Evolutionary conservation across 2,113 vertebrate species (phyloP), one percentile per base, ranked within the genome.

Genomic region (Trachemys scripta): DNA sequence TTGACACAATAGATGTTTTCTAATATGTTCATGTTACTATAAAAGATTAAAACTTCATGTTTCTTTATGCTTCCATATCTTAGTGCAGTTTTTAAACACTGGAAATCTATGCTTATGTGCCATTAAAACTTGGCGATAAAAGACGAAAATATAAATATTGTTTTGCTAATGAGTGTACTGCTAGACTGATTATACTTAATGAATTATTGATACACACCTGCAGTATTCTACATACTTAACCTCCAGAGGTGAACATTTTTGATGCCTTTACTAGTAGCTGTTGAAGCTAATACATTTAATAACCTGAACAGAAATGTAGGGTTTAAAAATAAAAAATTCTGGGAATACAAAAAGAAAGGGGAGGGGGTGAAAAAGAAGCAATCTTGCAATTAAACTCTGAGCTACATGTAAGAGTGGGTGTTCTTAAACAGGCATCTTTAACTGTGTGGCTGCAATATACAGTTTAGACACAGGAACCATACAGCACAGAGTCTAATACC

Each of bases 171-270:
- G 79, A 85, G 25, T 35, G 45, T 62, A 42, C 35, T 87, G 54
- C 85, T 82, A 82, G 47, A 38, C 80, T 49, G n/a, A 92, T 90
- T 92, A 88, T 57, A 65, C 69, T 38, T 54, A 72, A 95, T 94
- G 81, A 92, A 76, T 85, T 50, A 14, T 65, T 93, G 89, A 90
- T 82, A 53, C 75, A 59, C 72, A 82, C 78, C 80, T 91, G 83
- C 35, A 82, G 51, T 80, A 56, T 82, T 96, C 91, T 84, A 56
- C 59, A 24, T 57, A n/a, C 62, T 45, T 94, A 87, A n/a, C 50
- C 54, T 93, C 54, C 20, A 87, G n/a, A 56, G 47, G 35, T 75
- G 57, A 93, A 80, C 4, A 50, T 3, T 84, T 88, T 87, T 87
- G 65, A 29, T 88, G 20, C 38, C 69, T 86, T 72, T 50, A n/a